phyloP scores from a whole-genome alignment of 2,113 vertebrate species.

The Forbesichthys papilliferus region DNA sequence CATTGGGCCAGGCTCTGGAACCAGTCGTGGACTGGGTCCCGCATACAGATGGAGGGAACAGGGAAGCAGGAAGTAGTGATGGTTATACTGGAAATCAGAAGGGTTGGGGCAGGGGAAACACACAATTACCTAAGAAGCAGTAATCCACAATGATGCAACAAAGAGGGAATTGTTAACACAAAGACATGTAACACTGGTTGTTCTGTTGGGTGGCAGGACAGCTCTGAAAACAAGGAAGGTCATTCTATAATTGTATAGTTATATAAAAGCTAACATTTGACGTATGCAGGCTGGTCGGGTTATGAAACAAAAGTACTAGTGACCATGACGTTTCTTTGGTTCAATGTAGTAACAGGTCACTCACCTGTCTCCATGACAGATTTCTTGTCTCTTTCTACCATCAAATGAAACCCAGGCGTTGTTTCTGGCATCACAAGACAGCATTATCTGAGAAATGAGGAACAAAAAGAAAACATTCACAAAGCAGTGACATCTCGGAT shows the following conservation, averaged over 20 bases:
- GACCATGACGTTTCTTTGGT: not conserved
- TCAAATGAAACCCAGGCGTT: conserved; percentile 84
- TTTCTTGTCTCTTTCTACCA: conserved; percentile 80
- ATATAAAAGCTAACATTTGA: not conserved
- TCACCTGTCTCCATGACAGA: conserved; percentile 82
- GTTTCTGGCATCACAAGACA: conserved; percentile 79
- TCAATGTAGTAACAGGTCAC: conserved; percentile 10
- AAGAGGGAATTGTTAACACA: conserved; percentile 13
- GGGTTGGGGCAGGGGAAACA: not conserved
- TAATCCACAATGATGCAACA: conserved; percentile 5
- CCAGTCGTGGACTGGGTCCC: conserved; percentile 83
- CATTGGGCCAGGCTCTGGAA: conserved; percentile 82
- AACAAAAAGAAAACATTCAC: not conserved
- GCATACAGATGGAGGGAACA: conserved; percentile 81
- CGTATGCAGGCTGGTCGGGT: conserved; percentile 30
- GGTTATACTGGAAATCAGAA: conserved; percentile 68
- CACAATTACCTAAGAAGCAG: not conserved
- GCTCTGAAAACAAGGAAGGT: no score
- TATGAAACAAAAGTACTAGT: conserved; percentile 32
- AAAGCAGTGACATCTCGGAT: not conserved
- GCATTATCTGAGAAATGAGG: conserved; percentile 68
- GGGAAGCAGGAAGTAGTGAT: conserved; percentile 84
- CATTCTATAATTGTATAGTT: no score
- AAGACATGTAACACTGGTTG: not conserved
- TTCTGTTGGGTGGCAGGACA: not conserved